phyloP scores from a whole-genome alignment of 1,140 invertebrate genomes.

The Leptoteleia sp. region DNA sequence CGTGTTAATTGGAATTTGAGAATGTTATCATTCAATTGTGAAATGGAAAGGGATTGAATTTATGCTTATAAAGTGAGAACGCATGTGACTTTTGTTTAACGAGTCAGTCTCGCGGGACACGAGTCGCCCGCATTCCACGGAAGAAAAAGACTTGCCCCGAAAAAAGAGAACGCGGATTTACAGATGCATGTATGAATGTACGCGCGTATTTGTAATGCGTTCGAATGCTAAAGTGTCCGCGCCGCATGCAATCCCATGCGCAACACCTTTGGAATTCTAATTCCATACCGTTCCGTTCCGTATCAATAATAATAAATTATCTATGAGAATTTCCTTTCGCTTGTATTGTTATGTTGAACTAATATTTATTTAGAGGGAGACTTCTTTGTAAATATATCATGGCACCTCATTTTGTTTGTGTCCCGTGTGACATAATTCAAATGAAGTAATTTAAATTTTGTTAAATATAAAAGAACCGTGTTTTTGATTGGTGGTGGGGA shows the following conservation, averaged over 20 bases:
- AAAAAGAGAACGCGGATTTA: slow-evolving; percentile 54
- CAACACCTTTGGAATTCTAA: slow-evolving; percentile 45
- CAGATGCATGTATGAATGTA: slow-evolving; percentile 38
- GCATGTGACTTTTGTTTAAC: slow-evolving; percentile 48
- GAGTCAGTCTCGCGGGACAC: slow-evolving; percentile 35
- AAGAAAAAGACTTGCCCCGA: slow-evolving; percentile 47
- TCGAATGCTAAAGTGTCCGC: slow-evolving; percentile 24
- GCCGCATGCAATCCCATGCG: slow-evolving; percentile 32
- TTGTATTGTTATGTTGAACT: too few relatives aligned
- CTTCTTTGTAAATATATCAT: too few relatives aligned
- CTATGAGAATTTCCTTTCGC: not conserved
- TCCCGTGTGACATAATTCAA: too few relatives aligned
- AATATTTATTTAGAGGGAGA: too few relatives aligned
- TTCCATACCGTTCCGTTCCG: slow-evolving; percentile 15
- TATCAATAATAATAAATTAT: not conserved
- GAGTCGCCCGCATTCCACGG: slow-evolving; percentile 54
- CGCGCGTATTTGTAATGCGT: slow-evolving; percentile 19
- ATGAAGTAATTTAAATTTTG: too few relatives aligned
- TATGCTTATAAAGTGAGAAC: slow-evolving; percentile 39
- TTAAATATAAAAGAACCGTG: too few relatives aligned
- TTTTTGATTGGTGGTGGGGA: too few relatives aligned
- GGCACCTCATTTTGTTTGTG: too few relatives aligned
- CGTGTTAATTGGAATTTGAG: slow-evolving; percentile 13
- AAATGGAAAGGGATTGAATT: slow-evolving; percentile 16
- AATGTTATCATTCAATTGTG: slow-evolving; percentile 4